Evolutionary conservation across 2,797 vertebrate genomes (phyloP), one percentile per base, ranked within the genome.

Genomic region (Dallia pectoralis): DNA sequence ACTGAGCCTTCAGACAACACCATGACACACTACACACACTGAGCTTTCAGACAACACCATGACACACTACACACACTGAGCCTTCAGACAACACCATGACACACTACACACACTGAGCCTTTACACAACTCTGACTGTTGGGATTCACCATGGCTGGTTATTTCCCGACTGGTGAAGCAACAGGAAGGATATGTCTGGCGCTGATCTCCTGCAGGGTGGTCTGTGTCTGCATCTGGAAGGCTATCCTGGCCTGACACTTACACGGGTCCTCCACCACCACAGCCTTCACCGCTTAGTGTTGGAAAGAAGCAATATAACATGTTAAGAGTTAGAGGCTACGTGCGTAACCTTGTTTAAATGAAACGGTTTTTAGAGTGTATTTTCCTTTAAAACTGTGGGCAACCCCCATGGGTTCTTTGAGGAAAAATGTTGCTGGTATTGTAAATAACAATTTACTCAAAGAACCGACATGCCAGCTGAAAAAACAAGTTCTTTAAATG

Each of bases 171-270:
- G 62, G 81, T 49, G 29, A 81, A 74, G 71, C 9, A 25, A 80
- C 56, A 61, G 65, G 89, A 96, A 97, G 96, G 97, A 99, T 99
- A 98, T 99, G 77, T 86, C 93, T 98, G 80, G 86, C 86, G 25
- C 93, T 92, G 78, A 99, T 90, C 84, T 94, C 91, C 89, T 97
- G 93, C 61, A 99, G 89, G 79, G 85, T 85, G 0, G 90, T 92
- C 81, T 92, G 95, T 12, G 94, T 93, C 25, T 93, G 92, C 76
- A 91, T 94, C 88, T 97, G 96, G 90, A 99, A 95, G 2, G 89
- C 93, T 89, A 95, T 84, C 2, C 94, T 91, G 79, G 95, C 95
- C 81, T 96, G 94, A 85, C 97, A 98, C 61, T 94, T 94, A 81
- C 97, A 99, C 8, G 94, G 93, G 51, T 97, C 95, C 74, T 84